Base-by-base conservation (phyloP, 2,113 vertebrate genomes). In the Misgurnus mizolepis region DNA sequence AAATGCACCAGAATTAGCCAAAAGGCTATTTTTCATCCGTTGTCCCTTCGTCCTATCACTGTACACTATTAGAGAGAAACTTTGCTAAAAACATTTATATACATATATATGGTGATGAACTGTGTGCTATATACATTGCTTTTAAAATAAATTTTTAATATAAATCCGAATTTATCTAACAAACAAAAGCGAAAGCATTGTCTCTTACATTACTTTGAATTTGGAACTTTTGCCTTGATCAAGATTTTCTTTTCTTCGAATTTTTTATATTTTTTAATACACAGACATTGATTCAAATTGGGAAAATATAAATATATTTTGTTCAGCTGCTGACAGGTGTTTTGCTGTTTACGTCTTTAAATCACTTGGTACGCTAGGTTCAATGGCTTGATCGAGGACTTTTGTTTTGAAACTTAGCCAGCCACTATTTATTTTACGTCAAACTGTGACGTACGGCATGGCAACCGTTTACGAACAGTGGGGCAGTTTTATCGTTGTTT, bases 331-430 rank as follows among this genome's bases (percentile, higher is more conserved):
- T 56, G 12, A 56, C 15, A 56, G 12, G 17, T 7, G 6, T 3
- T 18, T 56, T 56, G 55, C 17, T 4, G 17, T 56, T 56, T 56
- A 17, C 17, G 11, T 55, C 17, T n/a, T n/a, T n/a, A 56, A 5
- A 56, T n/a, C 17, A 56, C 4, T 6, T 0, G 5, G 5, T 17
- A 17, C 10, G 6, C 3, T 17, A 4, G 4, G 17, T 11, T 4
- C 5, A 3, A n/a, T 58, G 4, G 6, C 14, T 12, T 18, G 1
- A 18, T 58, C n/a, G 7, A 47, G 6, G 41, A 75, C 81, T 80
- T 80, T 83, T 83, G 67, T 72, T 15, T 80, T 83, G 67, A 80
- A 83, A 80, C 14, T 1, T 4, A 22, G 9, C 7, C 8, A 11
- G 6, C 0, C 12, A 49, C 5, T 34, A 12, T 41, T 39, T 56